Evolutionary conservation across 2,797 vertebrate species (phyloP).

Genomic region (Nyctalus aviator): DNA sequence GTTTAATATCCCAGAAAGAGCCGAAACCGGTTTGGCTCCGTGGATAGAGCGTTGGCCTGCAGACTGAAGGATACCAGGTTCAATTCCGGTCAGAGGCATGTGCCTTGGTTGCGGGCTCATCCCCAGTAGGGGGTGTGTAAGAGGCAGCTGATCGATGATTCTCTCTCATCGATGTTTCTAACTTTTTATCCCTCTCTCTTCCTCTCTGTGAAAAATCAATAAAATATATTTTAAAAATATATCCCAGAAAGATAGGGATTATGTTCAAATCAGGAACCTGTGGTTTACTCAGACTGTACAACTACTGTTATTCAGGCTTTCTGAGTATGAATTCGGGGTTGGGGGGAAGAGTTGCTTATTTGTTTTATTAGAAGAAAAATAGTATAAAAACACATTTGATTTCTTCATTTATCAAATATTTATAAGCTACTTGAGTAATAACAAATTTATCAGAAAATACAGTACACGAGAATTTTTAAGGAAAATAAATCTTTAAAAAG

Average conservation of each 20-base stretch:
- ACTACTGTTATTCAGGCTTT: not conserved
- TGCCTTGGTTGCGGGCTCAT: too few species aligned
- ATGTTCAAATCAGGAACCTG: not conserved
- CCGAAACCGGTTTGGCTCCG: too few species aligned
- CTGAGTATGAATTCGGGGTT: not conserved
- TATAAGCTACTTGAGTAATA: slow-evolving; percentile 8
- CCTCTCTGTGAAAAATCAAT: not conserved
- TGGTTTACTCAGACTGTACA: not conserved
- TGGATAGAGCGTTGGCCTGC: too few species aligned
- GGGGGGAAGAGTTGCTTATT: not conserved
- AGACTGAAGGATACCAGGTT: too few species aligned
- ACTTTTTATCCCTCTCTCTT: too few species aligned
- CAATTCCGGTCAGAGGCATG: too few species aligned
- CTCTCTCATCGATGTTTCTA: too few species aligned
- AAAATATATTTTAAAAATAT: slow-evolving; percentile 37
- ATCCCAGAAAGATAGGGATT: not conserved
- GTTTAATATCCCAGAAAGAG: slow-evolving; percentile 2
- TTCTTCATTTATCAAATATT: slow-evolving; percentile 20
- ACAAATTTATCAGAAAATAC: slow-evolving; percentile 10
- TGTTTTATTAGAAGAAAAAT: not conserved
- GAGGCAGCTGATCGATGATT: too few species aligned
- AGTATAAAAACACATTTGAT: not conserved
- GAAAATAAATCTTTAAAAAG: slow-evolving; percentile 20
- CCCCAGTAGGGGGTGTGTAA: too few species aligned
- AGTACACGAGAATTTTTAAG: not conserved